phyloP scores from a whole-genome alignment of 2,113 vertebrate species.

The Corydoras maculifer region DNA sequence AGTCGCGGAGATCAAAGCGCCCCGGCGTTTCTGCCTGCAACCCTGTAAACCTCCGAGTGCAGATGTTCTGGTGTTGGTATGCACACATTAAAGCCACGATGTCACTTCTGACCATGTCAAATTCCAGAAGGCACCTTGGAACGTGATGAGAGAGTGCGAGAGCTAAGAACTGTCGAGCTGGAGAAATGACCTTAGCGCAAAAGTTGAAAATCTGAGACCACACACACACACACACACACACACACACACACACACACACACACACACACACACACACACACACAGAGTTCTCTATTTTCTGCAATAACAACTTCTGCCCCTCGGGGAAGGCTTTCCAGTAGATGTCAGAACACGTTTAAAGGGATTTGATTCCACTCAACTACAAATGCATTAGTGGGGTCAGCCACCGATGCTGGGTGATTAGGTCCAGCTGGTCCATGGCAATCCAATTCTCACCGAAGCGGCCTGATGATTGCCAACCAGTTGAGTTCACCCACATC shows the following conservation, averaged over 20 bases:
- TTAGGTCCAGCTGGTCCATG: conserved; percentile 10
- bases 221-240: not conserved
- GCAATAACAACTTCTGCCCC: not conserved
- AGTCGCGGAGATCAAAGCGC: conserved; percentile 27
- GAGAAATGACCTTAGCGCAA: conserved; percentile 13
- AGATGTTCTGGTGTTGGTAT: not conserved
- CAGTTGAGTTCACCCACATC: not conserved
- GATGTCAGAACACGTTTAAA: conserved; percentile 7
- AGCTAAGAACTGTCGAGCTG: not conserved
- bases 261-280: not conserved
- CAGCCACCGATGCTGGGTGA: not conserved
- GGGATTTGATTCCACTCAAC: conserved; percentile 4
- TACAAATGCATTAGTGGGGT: conserved; percentile 19
- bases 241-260: not conserved
- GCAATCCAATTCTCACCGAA: conserved; percentile 1
- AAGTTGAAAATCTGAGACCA: conserved; percentile 5
- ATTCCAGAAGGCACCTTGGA: conserved; percentile 8
- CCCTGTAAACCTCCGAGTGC: not conserved
- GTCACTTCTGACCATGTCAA: not conserved
- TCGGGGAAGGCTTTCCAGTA: conserved; percentile 2
- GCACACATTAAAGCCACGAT: not conserved
- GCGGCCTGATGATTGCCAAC: conserved; percentile 1
- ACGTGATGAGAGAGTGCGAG: not conserved
- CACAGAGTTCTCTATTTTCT: not conserved
- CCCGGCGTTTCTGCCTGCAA: not conserved